A percentile compares a stretch with the other conserved stretches of the same genome.
phyloP scores from a whole-genome alignment of 2,888 invertebrate species.

The Camptogramma bilineatum region DNA sequence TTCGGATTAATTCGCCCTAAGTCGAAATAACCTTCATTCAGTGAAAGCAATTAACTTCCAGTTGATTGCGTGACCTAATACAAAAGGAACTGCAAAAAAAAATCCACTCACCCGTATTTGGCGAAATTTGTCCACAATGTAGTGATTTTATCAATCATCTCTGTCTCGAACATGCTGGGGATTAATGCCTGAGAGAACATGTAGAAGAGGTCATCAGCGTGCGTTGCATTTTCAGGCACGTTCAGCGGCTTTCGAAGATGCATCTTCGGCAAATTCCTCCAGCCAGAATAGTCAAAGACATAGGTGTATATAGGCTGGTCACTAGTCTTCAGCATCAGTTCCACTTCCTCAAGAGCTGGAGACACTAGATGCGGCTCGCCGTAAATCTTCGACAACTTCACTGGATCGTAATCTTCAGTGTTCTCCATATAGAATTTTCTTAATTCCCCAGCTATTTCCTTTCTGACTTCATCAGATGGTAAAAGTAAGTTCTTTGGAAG shows the following conservation, averaged over 20 bases:
- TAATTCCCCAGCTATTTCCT: constrained; percentile 55
- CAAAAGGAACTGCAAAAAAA: neutral
- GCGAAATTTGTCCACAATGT: constrained; percentile 76
- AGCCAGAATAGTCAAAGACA: constrained; percentile 63
- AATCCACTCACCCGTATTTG: constrained; percentile 63
- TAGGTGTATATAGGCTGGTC: constrained; percentile 64
- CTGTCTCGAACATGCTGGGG: constrained; percentile 56
- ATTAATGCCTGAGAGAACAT: constrained; percentile 61
- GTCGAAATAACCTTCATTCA: neutral
- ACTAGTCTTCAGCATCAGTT: constrained; percentile 56
- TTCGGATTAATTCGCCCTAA: neutral
- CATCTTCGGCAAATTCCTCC: constrained; percentile 59
- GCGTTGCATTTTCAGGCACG: constrained; percentile 60
- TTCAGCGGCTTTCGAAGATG: constrained; percentile 46
- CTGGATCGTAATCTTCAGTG: constrained; percentile 50
- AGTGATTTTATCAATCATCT: constrained; percentile 65
- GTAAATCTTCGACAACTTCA: constrained; percentile 62
- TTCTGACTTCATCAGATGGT: constrained; percentile 49
- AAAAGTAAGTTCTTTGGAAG: constrained; percentile 69
- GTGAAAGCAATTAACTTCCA: neutral
- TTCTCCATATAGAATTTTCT: constrained; percentile 69
- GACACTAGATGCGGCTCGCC: constrained; percentile 61
- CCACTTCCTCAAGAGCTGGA: constrained; percentile 63
- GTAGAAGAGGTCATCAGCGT: constrained; percentile 73
- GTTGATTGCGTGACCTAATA: neutral